These are phyloP conservation scores for Heterodera schachtii DNA, from an alignment of 1,140 invertebrate genomes.

Conservation along the genomic window DNA sequence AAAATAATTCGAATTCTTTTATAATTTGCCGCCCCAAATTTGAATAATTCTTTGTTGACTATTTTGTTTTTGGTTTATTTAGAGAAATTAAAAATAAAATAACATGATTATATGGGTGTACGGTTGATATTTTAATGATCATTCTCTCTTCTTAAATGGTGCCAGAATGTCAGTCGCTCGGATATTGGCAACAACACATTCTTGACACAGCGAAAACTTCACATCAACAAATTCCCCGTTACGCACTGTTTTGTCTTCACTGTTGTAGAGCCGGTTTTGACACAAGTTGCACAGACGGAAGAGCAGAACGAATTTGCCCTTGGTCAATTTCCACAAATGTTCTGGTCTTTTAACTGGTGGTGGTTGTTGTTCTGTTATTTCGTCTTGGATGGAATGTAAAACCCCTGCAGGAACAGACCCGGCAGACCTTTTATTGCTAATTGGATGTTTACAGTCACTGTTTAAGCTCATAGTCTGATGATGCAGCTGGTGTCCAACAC, in stretches of 20 bases:
- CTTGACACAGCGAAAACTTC: conserved; percentile 5
- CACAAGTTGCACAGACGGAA: conserved; percentile 19
- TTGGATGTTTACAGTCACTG: no score
- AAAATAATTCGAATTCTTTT: no score
- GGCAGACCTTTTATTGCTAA: no score
- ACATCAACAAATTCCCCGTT: not conserved
- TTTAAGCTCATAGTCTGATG: no score
- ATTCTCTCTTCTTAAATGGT: not conserved
- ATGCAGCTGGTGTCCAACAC: no score
- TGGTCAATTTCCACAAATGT: conserved; percentile 6
- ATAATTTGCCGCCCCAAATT: no score
- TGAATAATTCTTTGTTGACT: no score
- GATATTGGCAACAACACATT: conserved; percentile 11
- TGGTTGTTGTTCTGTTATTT: not conserved
- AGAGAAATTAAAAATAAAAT: no score
- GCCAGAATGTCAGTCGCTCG: conserved; percentile 3
- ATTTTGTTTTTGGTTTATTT: no score
- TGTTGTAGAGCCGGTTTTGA: not conserved
- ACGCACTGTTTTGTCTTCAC: conserved; percentile 14
- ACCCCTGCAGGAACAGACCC: not conserved
- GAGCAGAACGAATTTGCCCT: not conserved
- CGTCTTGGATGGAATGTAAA: not conserved
- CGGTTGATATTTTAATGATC: not conserved
- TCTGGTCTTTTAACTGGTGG: not conserved
- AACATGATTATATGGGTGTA: no score